These are phyloP conservation scores for Oscheius onirici DNA, from an alignment of 2,888 invertebrate species.

Conservation along the genomic window DNA sequence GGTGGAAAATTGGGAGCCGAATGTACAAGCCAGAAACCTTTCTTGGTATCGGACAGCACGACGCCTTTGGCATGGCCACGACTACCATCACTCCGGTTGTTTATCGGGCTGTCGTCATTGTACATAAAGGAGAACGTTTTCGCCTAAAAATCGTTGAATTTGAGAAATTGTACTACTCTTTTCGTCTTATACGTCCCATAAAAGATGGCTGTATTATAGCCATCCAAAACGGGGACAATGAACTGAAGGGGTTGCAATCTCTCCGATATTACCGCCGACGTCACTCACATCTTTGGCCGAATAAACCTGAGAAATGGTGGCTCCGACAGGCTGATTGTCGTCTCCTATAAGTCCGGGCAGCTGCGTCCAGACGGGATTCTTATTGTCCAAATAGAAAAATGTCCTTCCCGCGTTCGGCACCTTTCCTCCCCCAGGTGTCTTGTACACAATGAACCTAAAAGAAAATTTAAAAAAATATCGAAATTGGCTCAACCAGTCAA, in stretches of 20 bases:
- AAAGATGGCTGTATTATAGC: no score
- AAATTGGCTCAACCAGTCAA: constrained; percentile 6
- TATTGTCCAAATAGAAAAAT: constrained; percentile 53
- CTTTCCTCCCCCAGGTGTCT: constrained; percentile 49
- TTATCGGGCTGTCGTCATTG: constrained; percentile 53
- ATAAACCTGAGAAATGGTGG: constrained; percentile 51
- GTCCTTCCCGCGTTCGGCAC: constrained; percentile 37
- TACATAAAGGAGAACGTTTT: constrained; percentile 49
- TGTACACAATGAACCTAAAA: constrained; percentile 62
- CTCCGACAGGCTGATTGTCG: constrained; percentile 43
- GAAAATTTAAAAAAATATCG: not conserved
- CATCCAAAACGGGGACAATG: no score
- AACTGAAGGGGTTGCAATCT: no score
- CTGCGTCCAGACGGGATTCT: constrained; percentile 39
- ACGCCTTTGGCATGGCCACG: constrained; percentile 73
- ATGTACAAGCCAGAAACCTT: constrained; percentile 89
- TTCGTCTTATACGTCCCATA: no score
- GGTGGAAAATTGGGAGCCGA: constrained; percentile 89
- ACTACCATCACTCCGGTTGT: constrained; percentile 40
- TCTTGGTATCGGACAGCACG: constrained; percentile 77
- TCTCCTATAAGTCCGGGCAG: constrained; percentile 40
- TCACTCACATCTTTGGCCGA: constrained; percentile 35
- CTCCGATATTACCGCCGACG: no score
- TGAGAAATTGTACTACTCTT: not conserved
- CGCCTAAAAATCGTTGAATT: constrained; percentile 16